phyloP scores from a whole-genome alignment of 2,113 vertebrate genomes.

The Clinocottus analis region DNA sequence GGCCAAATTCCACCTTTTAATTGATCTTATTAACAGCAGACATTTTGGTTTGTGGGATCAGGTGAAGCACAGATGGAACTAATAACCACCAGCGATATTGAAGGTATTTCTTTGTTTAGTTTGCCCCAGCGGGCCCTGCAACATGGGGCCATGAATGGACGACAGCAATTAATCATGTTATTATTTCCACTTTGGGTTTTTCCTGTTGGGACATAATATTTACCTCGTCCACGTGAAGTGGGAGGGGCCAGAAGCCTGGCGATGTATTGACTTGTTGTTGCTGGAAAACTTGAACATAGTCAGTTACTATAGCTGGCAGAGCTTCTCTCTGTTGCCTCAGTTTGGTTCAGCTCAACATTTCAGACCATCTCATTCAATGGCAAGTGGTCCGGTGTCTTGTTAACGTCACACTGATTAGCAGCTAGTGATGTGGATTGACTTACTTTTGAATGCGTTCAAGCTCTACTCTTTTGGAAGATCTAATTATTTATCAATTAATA shows the following conservation, averaged over 20 bases:
- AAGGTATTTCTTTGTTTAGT: background rate
- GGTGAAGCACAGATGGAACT: background rate
- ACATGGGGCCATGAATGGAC: background rate
- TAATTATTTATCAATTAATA: too few relatives aligned
- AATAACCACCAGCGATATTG: background rate
- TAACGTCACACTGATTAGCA: too few relatives aligned
- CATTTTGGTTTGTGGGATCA: slow-evolving; percentile 4
- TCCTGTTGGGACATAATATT: background rate
- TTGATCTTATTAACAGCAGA: background rate
- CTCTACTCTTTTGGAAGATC: too few relatives aligned
- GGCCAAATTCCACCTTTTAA: background rate
- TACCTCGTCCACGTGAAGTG: too few relatives aligned
- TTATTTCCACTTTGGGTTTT: background rate
- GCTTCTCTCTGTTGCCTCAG: background rate
- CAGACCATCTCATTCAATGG: background rate
- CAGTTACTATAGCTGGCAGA: background rate
- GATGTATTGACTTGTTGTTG: background rate
- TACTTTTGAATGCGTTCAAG: too few relatives aligned
- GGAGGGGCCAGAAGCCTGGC: background rate
- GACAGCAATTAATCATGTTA: background rate
- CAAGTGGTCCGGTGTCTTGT: too few relatives aligned
- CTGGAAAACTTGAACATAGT: too few relatives aligned
- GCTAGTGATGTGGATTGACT: too few relatives aligned
- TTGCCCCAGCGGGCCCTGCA: background rate
- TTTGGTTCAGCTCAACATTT: background rate